phyloP scores from a whole-genome alignment of 2,797 vertebrate genomes.

The Aphelocoma californica region DNA sequence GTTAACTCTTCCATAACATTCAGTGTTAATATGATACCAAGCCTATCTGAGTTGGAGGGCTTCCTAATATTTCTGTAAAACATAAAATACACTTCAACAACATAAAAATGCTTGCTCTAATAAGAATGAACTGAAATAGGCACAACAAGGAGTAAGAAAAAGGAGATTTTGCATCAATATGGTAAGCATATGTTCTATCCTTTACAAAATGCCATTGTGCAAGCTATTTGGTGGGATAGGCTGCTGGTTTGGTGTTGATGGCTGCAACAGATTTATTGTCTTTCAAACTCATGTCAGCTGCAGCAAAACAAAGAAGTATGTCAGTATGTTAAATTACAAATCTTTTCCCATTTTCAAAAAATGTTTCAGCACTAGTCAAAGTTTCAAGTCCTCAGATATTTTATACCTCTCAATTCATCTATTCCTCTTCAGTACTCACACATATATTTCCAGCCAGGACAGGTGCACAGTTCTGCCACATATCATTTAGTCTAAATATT shows the following conservation, averaged over 20 bases:
- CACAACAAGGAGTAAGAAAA: background rate
- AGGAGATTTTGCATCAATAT: background rate
- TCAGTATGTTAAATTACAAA: slow-evolving; percentile 22
- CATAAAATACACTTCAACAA: background rate
- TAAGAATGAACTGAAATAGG: background rate
- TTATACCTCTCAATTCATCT: background rate
- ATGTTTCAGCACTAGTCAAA: background rate
- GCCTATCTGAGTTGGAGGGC: background rate
- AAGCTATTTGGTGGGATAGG: background rate
- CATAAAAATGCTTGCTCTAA: background rate
- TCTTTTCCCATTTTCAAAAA: slow-evolving; percentile 20
- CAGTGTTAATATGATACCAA: background rate
- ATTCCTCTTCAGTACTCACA: background rate
- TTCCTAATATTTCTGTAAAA: background rate
- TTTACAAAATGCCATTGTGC: slow-evolving; percentile 26
- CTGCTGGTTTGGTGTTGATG: slow-evolving; percentile 34
- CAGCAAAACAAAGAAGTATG: slow-evolving; percentile 48
- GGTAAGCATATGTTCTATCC: background rate
- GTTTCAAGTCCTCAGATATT: background rate
- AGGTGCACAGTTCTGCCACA: background rate
- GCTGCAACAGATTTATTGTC: slow-evolving; percentile 27
- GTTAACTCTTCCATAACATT: background rate
- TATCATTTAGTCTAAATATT: background rate
- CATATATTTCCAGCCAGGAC: background rate
- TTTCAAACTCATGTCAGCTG: slow-evolving; percentile 44